Evolutionary conservation across 1,140 invertebrate genomes (phyloP).

Genomic region (Leguminivora glycinivorella): DNA sequence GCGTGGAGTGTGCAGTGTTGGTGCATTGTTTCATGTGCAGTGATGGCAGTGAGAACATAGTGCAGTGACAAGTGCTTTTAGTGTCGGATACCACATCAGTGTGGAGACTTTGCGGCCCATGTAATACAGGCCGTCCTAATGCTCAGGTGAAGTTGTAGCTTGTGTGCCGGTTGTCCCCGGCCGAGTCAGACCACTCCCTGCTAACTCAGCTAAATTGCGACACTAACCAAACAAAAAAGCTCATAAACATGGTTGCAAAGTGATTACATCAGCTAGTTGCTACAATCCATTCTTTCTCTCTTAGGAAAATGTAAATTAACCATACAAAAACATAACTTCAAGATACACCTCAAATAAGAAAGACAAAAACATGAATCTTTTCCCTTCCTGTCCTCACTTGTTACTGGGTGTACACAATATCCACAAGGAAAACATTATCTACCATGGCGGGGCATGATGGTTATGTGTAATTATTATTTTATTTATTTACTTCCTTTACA

Average conservation of each 20-base stretch:
- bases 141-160: slow-evolving; percentile 51
- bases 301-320: background rate
- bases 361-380: background rate
- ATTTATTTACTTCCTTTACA: background rate
- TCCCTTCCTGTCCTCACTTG: background rate
- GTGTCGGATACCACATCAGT: slow-evolving; percentile 20
- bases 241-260: background rate
- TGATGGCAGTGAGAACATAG: slow-evolving; percentile 22
- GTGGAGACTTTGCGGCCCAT: slow-evolving; percentile 41
- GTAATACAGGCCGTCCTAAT: slow-evolving; percentile 44
- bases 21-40: slow-evolving; percentile 18
- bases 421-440: background rate
- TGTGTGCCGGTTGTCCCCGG: background rate
- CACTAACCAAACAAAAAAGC: slow-evolving; percentile 4
- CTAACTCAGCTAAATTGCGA: background rate
- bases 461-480: background rate
- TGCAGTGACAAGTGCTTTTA: slow-evolving; percentile 12
- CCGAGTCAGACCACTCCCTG: background rate
- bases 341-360: background rate
- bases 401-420: background rate
- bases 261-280: background rate
- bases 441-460: background rate
- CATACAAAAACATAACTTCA: background rate
- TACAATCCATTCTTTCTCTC: slow-evolving; percentile 22
- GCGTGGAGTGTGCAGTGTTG: slow-evolving; percentile 9